Base-by-base conservation (phyloP, 2,113 vertebrate species). In the Pollimyrus isidori region DNA sequence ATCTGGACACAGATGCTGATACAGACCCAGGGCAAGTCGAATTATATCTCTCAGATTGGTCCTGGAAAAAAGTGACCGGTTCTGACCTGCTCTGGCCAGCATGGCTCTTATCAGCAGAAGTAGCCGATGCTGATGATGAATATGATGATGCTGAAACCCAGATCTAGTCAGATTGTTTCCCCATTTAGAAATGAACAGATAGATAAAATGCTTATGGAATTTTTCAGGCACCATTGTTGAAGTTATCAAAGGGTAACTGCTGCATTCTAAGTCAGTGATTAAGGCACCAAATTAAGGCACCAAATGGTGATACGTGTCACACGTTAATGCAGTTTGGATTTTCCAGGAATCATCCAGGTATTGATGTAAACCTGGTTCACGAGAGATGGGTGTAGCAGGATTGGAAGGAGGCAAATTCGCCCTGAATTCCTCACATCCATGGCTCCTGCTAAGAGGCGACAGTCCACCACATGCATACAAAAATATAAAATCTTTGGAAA, bases 401-500 rank as follows among this genome's bases (percentile, higher is more conserved):
- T 49, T 85, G 15, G 49, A 35, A 26, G 3, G 48, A 52, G 26
- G 85, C n/a, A 35, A 53, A 86, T 53, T 30, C 26, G 39, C 62
- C 46, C n/a, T 52, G 9, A 17, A 58, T 56, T 56, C 42, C 76
- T 46, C 50, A 11, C n/a, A 58, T 21, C 50, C 76, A 49, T 69
- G n/a, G 10, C n/a, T 53, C 76, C 45, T 21, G 26, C 13, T 62
- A 89, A 83, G 26, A 73, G 50, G 42, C 19, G 2, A 17, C 62
- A 21, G 49, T 90, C 82, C 58, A 92, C 90, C 90, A 62, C 86
- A 90, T 3, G 19, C 42, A 58, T 21, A 52, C 30, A 87, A 90
- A 91, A 89, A 89, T 88, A 42, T 90, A n/a, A 80, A 39, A 80
- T 39, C 69, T 46, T 89, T 45, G 21, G 53, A 45, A 87, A 87